Conservation (phyloP, 2,888 invertebrate genomes). For the Gisinianus flammeolus region DNA sequence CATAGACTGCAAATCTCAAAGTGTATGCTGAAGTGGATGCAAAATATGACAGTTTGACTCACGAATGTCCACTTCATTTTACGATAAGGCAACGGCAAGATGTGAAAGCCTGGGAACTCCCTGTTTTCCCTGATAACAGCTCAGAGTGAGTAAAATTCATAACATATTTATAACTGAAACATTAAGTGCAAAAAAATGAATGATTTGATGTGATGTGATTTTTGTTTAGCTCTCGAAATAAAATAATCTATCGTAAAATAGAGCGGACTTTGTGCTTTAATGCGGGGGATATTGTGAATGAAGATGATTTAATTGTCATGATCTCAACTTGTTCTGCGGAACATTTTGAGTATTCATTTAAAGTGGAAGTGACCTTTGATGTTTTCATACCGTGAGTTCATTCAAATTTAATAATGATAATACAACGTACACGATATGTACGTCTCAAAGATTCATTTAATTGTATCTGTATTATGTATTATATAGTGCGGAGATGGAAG, state of each 20-base stretch:
- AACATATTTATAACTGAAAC: neutral
- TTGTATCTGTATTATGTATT: too few relatives aligned
- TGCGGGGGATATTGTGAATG: conserved; percentile 9
- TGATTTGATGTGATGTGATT: neutral
- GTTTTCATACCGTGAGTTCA: conserved; percentile 29
- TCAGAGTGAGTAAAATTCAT: neutral
- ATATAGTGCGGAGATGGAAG: too few relatives aligned
- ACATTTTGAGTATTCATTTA: conserved; percentile 22
- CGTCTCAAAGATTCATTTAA: too few relatives aligned
- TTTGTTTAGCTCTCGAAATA: neutral
- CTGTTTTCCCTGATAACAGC: conserved; percentile 2
- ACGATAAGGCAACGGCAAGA: conserved; percentile 40
- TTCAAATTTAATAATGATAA: too few relatives aligned
- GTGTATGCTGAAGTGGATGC: conserved; percentile 28
- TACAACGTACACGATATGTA: too few relatives aligned
- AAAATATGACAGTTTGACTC: conserved; percentile 10
- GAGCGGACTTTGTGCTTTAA: conserved; percentile 25
- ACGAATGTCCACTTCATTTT: conserved; percentile 36
- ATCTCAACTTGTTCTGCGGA: conserved; percentile 25
- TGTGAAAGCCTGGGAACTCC: conserved; percentile 34
- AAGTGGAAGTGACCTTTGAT: conserved; percentile 14
- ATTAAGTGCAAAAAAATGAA: neutral
- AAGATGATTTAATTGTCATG: conserved; percentile 31
- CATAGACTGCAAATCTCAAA: conserved; percentile 29
- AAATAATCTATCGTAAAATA: neutral